phyloP scores from a whole-genome alignment of 2,888 invertebrate species.

The Tupiocoris notatus region DNA sequence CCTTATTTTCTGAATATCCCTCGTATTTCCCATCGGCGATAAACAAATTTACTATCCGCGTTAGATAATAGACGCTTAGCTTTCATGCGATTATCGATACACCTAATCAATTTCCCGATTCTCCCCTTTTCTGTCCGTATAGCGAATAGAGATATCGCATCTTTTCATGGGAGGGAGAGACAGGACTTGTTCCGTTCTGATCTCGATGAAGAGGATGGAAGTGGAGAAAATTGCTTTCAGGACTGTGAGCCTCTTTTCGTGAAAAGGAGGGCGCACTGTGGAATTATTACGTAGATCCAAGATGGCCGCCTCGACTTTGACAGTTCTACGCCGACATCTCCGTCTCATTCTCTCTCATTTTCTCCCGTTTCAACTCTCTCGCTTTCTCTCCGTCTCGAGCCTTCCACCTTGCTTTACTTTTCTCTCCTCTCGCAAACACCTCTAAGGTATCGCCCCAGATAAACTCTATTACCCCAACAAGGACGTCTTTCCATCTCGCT shows the following conservation, averaged over 20 bases:
- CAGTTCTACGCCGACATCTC: neutral
- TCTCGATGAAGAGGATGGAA: neutral
- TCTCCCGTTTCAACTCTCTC: neutral
- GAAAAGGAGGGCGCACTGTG: constrained; percentile 22
- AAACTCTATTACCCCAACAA: constrained; percentile 21
- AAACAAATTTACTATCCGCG: too few species aligned
- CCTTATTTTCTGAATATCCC: too few species aligned
- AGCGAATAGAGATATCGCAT: too few species aligned
- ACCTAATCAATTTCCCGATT: too few species aligned
- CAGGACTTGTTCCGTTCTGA: neutral
- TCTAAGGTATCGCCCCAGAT: constrained; percentile 21
- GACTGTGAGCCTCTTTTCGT: constrained; percentile 27
- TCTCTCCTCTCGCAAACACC: constrained; percentile 9
- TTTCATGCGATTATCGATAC: too few species aligned
- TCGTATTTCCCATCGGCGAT: too few species aligned
- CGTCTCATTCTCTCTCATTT: neutral
- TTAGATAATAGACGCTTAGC: too few species aligned
- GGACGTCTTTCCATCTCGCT: neutral
- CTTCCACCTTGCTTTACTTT: neutral
- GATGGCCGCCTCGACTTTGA: constrained; percentile 22
- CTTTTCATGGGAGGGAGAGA: neutral
- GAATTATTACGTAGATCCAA: constrained; percentile 31
- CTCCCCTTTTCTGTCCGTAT: too few species aligned
- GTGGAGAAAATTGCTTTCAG: constrained; percentile 25
- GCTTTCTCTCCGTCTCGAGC: neutral